Evolutionary conservation across 2,797 vertebrate species (phyloP).

Genomic region (Trachurus trachurus): DNA sequence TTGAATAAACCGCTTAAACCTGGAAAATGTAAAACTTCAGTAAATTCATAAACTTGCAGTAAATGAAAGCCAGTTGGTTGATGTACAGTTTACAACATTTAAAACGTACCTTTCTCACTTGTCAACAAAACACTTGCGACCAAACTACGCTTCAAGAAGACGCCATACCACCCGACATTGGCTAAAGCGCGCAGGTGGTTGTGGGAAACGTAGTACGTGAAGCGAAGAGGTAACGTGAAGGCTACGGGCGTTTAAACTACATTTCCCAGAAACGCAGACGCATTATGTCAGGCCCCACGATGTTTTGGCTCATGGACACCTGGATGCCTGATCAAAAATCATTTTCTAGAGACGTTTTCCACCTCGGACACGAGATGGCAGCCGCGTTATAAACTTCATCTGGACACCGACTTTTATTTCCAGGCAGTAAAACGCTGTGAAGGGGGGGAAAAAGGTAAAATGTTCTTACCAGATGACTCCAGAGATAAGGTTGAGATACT

Average conservation of each 20-base stretch:
- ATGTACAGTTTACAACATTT: accelerated
- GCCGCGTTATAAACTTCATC: conserved; percentile 2
- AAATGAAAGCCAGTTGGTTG: accelerated
- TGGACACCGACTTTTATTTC: too few species aligned
- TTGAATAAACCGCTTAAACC: neutral
- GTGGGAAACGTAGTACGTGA: conserved; percentile 14
- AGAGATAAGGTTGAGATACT: too few species aligned
- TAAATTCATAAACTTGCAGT: accelerated
- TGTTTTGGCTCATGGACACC: conserved; percentile 55
- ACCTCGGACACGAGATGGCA: conserved; percentile 66
- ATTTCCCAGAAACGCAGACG: conserved; percentile 25
- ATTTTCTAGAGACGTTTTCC: neutral
- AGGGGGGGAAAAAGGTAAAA: too few species aligned
- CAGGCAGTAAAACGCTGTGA: neutral
- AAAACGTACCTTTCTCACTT: conserved; percentile 57
- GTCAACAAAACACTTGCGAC: conserved; percentile 74
- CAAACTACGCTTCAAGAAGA: conserved; percentile 76
- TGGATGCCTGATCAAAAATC: conserved; percentile 70
- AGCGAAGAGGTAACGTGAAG: accelerated
- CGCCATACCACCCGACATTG: conserved; percentile 69
- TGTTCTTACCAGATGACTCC: neutral
- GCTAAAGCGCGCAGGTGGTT: neutral
- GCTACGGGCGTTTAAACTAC: conserved; percentile 45
- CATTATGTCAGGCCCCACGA: neutral
- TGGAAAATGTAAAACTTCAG: accelerated